Evolutionary conservation across 2,797 vertebrate genomes (phyloP).

Genomic region (Psittacula derbiana): DNA sequence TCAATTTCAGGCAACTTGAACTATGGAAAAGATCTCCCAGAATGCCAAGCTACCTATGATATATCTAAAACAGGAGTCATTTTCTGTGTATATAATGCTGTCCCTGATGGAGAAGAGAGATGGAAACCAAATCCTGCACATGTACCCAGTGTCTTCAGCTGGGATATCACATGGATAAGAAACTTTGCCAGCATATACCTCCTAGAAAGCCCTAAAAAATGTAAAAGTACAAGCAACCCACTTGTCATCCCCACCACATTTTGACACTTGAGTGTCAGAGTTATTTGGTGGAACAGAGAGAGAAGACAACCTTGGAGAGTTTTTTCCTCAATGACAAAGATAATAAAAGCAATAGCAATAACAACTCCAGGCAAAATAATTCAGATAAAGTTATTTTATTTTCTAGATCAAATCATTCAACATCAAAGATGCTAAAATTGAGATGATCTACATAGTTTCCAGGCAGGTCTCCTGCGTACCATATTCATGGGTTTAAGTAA

Average conservation of each 20-base stretch:
- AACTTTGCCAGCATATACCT: neutral
- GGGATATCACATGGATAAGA: neutral
- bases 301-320: neutral
- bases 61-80: neutral
- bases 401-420: neutral
- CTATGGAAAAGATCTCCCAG: neutral
- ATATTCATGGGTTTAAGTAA: neutral
- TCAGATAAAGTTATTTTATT: neutral
- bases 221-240: rapidly evolving
- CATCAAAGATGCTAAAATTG: neutral
- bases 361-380: neutral
- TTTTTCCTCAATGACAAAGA: neutral
- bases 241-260: neutral
- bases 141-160: neutral
- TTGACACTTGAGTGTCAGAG: neutral
- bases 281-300: neutral
- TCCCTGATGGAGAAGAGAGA: neutral
- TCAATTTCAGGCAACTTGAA: neutral
- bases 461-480: neutral
- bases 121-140: neutral
- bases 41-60: neutral
- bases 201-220: neutral
- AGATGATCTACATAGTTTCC: neutral
- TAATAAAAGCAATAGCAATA: neutral
- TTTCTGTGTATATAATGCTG: neutral